phyloP scores from a whole-genome alignment of 2,797 vertebrate species.

The Mallotus villosus region DNA sequence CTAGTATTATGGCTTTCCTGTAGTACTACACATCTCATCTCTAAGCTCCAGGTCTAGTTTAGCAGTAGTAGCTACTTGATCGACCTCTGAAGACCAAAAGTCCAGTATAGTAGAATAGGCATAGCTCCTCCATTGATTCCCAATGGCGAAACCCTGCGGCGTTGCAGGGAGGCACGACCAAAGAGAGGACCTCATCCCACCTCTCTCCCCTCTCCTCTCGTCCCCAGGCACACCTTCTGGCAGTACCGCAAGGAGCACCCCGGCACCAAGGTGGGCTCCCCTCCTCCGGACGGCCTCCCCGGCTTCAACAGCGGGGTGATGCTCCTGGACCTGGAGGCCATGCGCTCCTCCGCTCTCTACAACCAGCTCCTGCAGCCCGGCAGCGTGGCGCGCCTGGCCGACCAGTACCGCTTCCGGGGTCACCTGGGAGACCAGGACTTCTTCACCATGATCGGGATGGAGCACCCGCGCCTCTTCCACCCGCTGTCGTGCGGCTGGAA shows the following conservation, averaged over 20 bases:
- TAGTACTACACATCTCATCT: no score
- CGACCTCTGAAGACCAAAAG: no score
- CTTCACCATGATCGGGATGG: slow-evolving; percentile 97
- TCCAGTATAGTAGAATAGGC: no score
- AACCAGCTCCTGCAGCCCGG: slow-evolving; percentile 83
- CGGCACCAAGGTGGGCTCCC: slow-evolving; percentile 84
- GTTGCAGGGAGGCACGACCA: no score
- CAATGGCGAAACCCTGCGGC: no score
- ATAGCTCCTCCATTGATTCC: no score
- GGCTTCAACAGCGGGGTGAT: slow-evolving; percentile 98
- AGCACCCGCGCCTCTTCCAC: slow-evolving; percentile 89
- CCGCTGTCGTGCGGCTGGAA: slow-evolving; percentile 93
- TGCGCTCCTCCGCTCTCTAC: slow-evolving; percentile 88
- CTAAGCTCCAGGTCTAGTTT: no score
- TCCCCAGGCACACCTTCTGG: slow-evolving; percentile 94
- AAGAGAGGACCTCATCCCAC: no score
- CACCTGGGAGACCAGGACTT: slow-evolving; percentile 98
- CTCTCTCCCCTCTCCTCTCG: background rate
- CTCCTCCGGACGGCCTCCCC: slow-evolving; percentile 87
- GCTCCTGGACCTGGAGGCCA: slow-evolving; percentile 87
- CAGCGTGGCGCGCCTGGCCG: slow-evolving; percentile 80
- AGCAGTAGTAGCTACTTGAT: no score
- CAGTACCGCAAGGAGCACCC: slow-evolving; percentile 95
- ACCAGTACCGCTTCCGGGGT: slow-evolving; percentile 91
- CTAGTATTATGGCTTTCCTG: no score